A percentile compares a stretch with the other conserved stretches of the same genome.
Conservation (phyloP, 2,888 invertebrate genomes). For the Meta bourneti region DNA sequence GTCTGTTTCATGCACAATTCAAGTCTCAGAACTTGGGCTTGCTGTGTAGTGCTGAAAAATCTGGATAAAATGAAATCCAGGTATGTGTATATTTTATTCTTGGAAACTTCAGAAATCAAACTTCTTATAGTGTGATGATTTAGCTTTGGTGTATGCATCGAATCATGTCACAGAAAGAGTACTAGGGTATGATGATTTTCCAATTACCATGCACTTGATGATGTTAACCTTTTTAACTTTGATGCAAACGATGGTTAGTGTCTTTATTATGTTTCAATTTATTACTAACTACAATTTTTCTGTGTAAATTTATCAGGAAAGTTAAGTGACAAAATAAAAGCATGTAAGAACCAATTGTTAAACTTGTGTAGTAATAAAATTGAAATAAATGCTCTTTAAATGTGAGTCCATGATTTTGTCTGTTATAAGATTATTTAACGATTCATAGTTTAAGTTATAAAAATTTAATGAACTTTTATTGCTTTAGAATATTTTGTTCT, state of each 20-base stretch:
- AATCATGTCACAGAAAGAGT: too few relatives aligned
- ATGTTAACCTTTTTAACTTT: too few relatives aligned
- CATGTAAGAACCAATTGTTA: background rate
- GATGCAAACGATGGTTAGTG: background rate
- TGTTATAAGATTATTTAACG: background rate
- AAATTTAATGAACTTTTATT: background rate
- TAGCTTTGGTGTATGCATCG: background rate
- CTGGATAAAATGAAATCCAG: slow-evolving; percentile 10
- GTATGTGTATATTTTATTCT: slow-evolving; percentile 22
- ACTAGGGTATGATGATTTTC: background rate
- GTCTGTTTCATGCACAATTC: background rate
- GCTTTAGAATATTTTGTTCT: background rate
- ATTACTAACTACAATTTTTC: background rate
- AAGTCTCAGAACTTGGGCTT: background rate
- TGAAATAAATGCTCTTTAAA: background rate
- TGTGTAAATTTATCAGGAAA: background rate
- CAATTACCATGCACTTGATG: background rate
- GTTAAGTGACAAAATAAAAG: background rate
- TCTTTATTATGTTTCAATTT: background rate
- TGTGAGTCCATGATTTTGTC: too few relatives aligned
- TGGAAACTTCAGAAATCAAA: background rate
- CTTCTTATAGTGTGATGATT: background rate
- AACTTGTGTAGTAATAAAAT: background rate
- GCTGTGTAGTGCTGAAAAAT: background rate
- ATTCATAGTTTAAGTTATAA: background rate